Conservation (phyloP, 2,888 invertebrate species). For the Dysmachus trigonus region DNA sequence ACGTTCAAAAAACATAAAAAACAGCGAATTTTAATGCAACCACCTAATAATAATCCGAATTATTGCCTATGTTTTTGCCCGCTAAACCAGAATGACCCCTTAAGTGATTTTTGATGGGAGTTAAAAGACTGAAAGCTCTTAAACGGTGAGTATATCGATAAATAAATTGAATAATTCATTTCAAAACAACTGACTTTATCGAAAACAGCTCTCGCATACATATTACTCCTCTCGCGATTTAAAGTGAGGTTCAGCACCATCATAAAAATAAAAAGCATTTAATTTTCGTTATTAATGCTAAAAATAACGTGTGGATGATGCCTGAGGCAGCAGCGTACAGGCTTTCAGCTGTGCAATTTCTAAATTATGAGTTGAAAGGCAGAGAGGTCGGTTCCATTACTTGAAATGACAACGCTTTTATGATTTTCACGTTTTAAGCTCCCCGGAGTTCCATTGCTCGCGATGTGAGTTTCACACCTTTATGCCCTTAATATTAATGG, state of each 20-base stretch:
- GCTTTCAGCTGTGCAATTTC: not conserved
- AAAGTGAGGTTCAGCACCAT: not conserved
- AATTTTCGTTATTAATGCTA: not conserved
- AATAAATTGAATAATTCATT: too few species aligned
- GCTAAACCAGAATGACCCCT: too few species aligned
- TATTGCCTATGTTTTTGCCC: too few species aligned
- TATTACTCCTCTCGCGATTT: too few species aligned
- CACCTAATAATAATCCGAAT: too few species aligned
- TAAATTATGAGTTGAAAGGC: not conserved
- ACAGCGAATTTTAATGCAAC: too few species aligned
- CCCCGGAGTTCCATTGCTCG: not conserved
- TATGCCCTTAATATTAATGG: not conserved
- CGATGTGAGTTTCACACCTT: not conserved
- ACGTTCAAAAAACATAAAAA: too few species aligned
- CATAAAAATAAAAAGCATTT: not conserved
- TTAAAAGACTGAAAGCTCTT: too few species aligned
- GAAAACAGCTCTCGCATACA: too few species aligned
- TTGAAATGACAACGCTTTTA: not conserved
- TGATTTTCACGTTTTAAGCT: not conserved
- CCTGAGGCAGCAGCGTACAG: not conserved
- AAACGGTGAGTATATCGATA: too few species aligned
- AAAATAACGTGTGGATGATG: not conserved
- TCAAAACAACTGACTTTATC: too few species aligned
- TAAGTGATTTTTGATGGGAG: too few species aligned
- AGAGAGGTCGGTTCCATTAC: not conserved